A percentile compares a stretch with the other conserved stretches of the same genome.
Evolutionary conservation across 2,888 invertebrate genomes (phyloP).

Genomic region (Endotricha flammealis): DNA sequence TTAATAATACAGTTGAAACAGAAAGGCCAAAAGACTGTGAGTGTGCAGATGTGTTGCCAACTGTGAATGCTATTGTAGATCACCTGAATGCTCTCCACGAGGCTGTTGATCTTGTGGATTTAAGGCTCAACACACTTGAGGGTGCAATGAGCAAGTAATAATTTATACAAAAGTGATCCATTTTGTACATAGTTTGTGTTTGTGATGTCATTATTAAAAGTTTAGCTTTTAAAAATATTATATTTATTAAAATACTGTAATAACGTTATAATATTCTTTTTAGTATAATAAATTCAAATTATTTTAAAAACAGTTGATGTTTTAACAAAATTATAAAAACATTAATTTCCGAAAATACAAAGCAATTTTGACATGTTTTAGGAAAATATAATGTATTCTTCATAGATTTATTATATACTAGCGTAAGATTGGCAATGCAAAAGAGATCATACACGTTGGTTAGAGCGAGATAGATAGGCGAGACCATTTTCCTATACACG

Average conservation of each 20-base stretch:
- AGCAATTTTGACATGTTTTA: too few species aligned
- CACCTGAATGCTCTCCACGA: slow-evolving; percentile 77
- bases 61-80: slow-evolving; percentile 73
- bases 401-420: too few species aligned
- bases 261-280: slow-evolving; percentile 14
- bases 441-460: too few species aligned
- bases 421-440: too few species aligned
- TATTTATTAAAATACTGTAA: slow-evolving; percentile 37
- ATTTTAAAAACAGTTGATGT: too few species aligned
- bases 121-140: slow-evolving; percentile 74
- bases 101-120: slow-evolving; percentile 74
- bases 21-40: slow-evolving; percentile 50
- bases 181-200: too few species aligned
- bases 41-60: slow-evolving; percentile 65
- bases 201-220: slow-evolving; percentile 8
- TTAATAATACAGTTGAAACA: slow-evolving; percentile 33
- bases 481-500: too few species aligned
- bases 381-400: too few species aligned
- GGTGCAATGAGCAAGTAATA: slow-evolving; percentile 37
- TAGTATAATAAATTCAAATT: slow-evolving; percentile 11
- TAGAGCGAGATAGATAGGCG: too few species aligned
- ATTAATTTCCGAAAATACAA: too few species aligned
- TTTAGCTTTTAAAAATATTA: slow-evolving; percentile 21
- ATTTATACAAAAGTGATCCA: slow-evolving; percentile 16
- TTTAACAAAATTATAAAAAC: too few species aligned